These are phyloP conservation scores for Aplysia californica DNA, from an alignment of 1,140 invertebrate species.

Conservation along the genomic window DNA sequence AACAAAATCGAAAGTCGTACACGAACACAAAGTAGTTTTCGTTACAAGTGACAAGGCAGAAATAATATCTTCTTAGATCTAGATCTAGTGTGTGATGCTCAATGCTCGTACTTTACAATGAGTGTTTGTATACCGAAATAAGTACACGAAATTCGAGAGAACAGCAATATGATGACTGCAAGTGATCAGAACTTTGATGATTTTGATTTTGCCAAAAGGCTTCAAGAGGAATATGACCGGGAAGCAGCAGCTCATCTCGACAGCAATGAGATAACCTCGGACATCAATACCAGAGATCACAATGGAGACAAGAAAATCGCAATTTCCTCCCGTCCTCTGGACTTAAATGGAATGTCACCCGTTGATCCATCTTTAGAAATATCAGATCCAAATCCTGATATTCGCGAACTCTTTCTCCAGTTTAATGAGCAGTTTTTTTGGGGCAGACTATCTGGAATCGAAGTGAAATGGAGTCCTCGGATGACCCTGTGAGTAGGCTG, in stretches of 20 bases:
- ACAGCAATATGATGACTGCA: background rate
- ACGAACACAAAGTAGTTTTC: too few species aligned
- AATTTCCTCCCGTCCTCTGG: background rate
- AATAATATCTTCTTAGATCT: background rate
- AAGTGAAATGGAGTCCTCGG: conserved; percentile 92
- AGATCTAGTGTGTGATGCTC: background rate
- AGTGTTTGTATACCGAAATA: background rate
- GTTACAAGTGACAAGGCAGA: background rate
- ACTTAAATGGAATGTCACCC: conserved; percentile 54
- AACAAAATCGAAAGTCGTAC: too few species aligned
- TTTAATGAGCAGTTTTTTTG: conserved; percentile 92
- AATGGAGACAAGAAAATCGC: background rate
- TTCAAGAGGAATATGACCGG: conserved; percentile 25
- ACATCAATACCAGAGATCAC: too few species aligned
- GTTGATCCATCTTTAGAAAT: conserved; percentile 78
- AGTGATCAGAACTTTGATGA: background rate
- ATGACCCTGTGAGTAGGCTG: conserved; percentile 90
- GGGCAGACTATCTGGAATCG: conserved; percentile 78
- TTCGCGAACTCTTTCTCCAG: conserved; percentile 84
- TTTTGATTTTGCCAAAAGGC: background rate
- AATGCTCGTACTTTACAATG: background rate
- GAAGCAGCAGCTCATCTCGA: background rate
- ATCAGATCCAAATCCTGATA: conserved; percentile 93
- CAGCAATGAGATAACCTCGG: too few species aligned
- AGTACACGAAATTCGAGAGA: background rate